Base-by-base conservation (phyloP, 1,140 invertebrate species). In the Drosophila sp. region DNA sequence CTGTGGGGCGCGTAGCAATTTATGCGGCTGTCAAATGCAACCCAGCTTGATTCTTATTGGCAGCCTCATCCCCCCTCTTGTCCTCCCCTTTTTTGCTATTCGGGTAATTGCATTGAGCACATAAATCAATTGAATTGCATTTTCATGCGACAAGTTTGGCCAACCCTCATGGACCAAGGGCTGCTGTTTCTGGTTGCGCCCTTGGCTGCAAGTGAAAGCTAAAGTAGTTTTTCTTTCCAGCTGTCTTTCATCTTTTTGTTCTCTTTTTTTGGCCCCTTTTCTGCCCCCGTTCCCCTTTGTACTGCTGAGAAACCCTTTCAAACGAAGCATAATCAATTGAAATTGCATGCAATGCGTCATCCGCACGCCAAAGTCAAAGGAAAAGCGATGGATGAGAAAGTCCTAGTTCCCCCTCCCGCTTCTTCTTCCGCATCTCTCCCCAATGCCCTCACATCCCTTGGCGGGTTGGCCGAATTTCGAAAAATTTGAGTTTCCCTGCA, bases 51-150 rank as follows among this genome's bases (percentile, higher is more conserved):
- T 86, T 86, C 87, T 86, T 86, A 86, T 86, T 86, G 82, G 82
- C 82, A 87, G 45, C 82, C 1, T 16, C 82, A 87, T 41, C 82
- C 1, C 25, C 32, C 36, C 9, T 13, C 32, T 18, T 1, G 43
- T 16, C 50, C 40, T 2, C 48, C 7, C n/a, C 13, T 38, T 27
- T 45, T 57, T 53, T 48, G 66, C 66, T 73, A 78, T 84, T 87
- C 59, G 64, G 80, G 83, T 89, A 89, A 89, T 89, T 89, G 83
- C 83, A 89, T 89, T 80, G 79, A 76, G 76, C 76, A 89, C 83
- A 89, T 89, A 89, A 89, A 89, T 89, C 83, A 89, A 89, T 89
- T 89, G 83, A 83, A 89, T 89, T 89, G 83, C 83, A 89, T 80
- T 87, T 87, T 89, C 83, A 89, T 89, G 76, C 79, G 83, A 87